These are phyloP conservation scores for Heterohyrax brucei DNA, from an alignment of 2,797 vertebrate genomes.

Conservation along the genomic window DNA sequence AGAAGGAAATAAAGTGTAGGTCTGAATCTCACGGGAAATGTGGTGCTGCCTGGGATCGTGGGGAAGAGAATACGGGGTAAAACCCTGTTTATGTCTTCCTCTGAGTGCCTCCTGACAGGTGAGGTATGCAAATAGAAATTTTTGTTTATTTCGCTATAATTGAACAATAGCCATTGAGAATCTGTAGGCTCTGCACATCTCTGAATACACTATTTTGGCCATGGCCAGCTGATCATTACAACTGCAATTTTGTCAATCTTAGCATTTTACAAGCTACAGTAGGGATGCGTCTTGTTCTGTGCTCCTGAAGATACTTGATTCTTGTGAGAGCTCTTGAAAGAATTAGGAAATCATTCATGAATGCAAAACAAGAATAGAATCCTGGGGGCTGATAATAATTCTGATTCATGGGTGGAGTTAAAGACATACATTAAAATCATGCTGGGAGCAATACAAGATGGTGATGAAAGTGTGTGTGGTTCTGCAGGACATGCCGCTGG, in stretches of 20 bases:
- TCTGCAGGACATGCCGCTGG: not conserved
- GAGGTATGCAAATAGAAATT: not conserved
- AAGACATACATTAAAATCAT: slow-evolving; percentile 42
- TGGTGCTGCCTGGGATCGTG: not conserved
- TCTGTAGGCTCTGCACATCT: not conserved
- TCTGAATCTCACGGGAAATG: not conserved
- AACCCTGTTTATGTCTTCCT: not conserved
- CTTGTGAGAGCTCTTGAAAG: not conserved
- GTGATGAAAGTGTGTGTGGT: not conserved
- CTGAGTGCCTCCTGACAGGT: not conserved
- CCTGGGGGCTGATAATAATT: slow-evolving; percentile 44
- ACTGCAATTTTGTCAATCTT: not conserved
- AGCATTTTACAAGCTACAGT: not conserved
- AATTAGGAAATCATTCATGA: not conserved
- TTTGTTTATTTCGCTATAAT: not conserved
- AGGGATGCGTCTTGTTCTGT: not conserved
- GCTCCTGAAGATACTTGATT: not conserved
- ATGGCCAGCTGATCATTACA: slow-evolving; percentile 22
- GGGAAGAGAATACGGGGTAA: not conserved
- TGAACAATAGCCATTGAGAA: not conserved
- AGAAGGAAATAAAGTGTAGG: not conserved
- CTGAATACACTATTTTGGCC: not conserved
- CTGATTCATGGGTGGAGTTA: slow-evolving; percentile 40
- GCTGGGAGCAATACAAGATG: accelerated
- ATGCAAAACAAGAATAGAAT: slow-evolving; percentile 33